A percentile compares a stretch with the other conserved stretches of the same genome.
phyloP scores from a whole-genome alignment of 2,888 invertebrate species.

The Philereme transversata region DNA sequence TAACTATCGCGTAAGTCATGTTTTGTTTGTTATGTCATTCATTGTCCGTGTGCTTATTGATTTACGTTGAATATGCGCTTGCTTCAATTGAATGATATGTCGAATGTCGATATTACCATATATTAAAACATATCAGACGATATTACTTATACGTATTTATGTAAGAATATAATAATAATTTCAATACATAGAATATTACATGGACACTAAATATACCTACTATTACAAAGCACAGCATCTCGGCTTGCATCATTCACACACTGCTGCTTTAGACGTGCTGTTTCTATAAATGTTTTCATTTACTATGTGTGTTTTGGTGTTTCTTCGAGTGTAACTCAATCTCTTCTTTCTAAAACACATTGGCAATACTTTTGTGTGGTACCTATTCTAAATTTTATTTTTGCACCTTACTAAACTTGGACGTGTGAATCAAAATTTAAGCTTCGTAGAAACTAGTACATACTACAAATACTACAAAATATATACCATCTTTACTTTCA shows the following conservation, averaged over 20 bases:
- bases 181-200: neutral
- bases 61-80: constrained; percentile 72
- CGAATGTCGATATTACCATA: constrained; percentile 40
- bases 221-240: constrained; percentile 56
- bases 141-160: constrained; percentile 26
- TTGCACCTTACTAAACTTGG: constrained; percentile 41
- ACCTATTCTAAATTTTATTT: constrained; percentile 30
- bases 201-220: constrained; percentile 4
- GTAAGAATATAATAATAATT: constrained; percentile 15
- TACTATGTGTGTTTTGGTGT: constrained; percentile 42
- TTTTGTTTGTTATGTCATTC: constrained; percentile 82
- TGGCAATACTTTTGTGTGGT: constrained; percentile 21
- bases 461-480: constrained; percentile 1
- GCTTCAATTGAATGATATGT: constrained; percentile 66
- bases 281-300: constrained; percentile 31
- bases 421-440: constrained; percentile 36
- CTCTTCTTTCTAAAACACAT: constrained; percentile 22
- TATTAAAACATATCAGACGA: constrained; percentile 23
- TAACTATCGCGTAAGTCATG: constrained; percentile 81
- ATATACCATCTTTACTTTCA: neutral
- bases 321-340: constrained; percentile 31
- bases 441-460: constrained; percentile 14
- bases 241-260: constrained; percentile 62
- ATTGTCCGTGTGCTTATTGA: constrained; percentile 81
- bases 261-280: constrained; percentile 60